Base-by-base conservation (phyloP, 2,888 invertebrate species). In the Maniola hyperantus region DNA sequence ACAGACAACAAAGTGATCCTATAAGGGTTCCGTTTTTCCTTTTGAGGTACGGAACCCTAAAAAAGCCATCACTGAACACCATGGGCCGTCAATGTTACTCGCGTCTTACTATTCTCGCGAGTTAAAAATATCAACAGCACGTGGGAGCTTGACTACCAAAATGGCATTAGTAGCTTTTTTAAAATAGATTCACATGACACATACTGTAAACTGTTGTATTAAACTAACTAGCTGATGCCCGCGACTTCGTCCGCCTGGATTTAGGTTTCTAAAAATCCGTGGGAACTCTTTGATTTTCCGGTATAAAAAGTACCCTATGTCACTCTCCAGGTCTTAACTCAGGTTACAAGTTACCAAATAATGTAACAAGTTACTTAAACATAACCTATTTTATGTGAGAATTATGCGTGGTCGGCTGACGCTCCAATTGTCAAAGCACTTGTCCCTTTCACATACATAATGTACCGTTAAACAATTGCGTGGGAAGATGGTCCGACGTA, bases 401-500 rank as follows among this genome's bases (percentile, higher is more conserved):
- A 66, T 55, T 62, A 68, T 67, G 44, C 62, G 64, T 59, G 67
- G 66, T 64, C 51, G 55, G 18, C 42, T 18, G 10, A 61, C 26
- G 34, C 13, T 65, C 42, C 54, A 61, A 59, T 65, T 67, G 64
- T 67, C 65, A 72, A 71, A 68, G 61, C 67, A 70, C 70, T 72
- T 72, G 71, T 73, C 72, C 71, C 72, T 71, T 69, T 73, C 72
- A 76, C 72, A 71, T 72, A 73, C 51, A 58, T 64, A 70, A 68
- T 58, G 66, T 71, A 74, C 72, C 76, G 74, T 74, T 81, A 79
- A 80, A 84, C 81, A 82, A 82, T 80, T 79, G 87, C 83, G 88
- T 89, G 87, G 88, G 89, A 87, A 84, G 83, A 79, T 70, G 74
- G 69, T 74, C 81, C 83, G 82, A 83, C 83, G 84, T 83, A 76